phyloP scores from a whole-genome alignment of 2,888 invertebrate genomes.

The Scrobipalpa costella region DNA sequence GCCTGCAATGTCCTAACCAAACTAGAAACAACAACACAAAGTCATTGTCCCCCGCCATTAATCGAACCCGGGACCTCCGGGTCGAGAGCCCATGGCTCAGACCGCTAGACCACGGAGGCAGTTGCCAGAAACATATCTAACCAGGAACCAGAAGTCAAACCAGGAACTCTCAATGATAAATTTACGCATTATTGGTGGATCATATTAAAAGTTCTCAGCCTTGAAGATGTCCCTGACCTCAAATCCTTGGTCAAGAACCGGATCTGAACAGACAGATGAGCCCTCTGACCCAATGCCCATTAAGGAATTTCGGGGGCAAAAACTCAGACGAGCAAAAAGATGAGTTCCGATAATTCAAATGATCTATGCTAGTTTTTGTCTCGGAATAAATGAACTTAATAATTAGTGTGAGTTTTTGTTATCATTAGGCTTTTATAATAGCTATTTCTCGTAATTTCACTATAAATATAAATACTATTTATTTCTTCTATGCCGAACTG shows the following conservation, averaged over 20 bases:
- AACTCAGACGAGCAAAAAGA: background rate
- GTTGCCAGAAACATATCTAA: too few species aligned
- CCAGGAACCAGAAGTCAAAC: too few species aligned
- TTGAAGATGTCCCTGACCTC: conserved; percentile 1
- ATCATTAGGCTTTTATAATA: background rate
- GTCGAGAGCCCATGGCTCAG: too few species aligned
- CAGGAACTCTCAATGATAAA: background rate
- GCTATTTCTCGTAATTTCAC: too few species aligned
- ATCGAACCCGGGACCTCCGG: too few species aligned
- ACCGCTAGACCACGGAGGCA: too few species aligned
- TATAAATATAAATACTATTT: too few species aligned
- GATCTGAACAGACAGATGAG: background rate
- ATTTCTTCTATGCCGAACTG: too few species aligned
- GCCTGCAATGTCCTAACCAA: too few species aligned
- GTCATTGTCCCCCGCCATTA: too few species aligned
- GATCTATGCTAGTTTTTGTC: background rate
- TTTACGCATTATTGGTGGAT: background rate
- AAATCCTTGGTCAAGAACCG: background rate
- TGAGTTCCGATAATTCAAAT: background rate
- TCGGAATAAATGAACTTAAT: background rate
- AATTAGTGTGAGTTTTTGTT: background rate
- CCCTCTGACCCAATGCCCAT: background rate
- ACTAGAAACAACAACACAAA: too few species aligned
- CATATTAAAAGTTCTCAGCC: background rate
- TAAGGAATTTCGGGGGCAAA: background rate